Evolutionary conservation across 2,797 vertebrate species (phyloP), one percentile per base, ranked within the genome.

Genomic region (Sebastes vulpes): DNA sequence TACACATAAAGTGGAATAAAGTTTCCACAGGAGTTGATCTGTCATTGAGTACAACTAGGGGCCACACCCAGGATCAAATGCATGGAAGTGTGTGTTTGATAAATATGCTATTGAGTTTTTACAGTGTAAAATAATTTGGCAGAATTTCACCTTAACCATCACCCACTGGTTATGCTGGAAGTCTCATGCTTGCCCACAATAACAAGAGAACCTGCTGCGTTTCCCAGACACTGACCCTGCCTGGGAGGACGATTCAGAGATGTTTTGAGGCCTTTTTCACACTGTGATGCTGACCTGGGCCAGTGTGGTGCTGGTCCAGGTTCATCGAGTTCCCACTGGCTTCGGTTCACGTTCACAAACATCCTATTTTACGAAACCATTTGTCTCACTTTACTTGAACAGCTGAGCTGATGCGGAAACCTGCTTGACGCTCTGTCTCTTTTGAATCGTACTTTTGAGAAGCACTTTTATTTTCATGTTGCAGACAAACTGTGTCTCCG

Each of bases 281-380:
- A 26, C 84, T 26, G 77, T 57, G 90, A 79, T 32, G n/a, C 61
- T 14, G 89, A 90, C 88, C 91, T 10, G 59, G 71, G 64, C 56
- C 89, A 35, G 87, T 38, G 3, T 83, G 89, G 85, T 77, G 89
- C 89, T 21, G 78, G 7, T 80, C 70, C 83, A 66, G 85, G 87
- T 90, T 90, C 93, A 91, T 2, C 1, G 4, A 57, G 88, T 92
- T 92, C 92, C 90, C 90, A 87, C 90, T 82, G 87, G 72, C 74
- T 86, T 72, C 18, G 7, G 32, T 75, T 87, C 83, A 66, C 28
- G 4, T 84, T 84, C 71, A 56, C 65, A 80, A 68, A 90, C 78
- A 75, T 79, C 65, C 46, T 8, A 68, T 64, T 86, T 71, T 14
- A 52, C 12, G 0, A 65, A 72, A 72, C 31, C 50, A 75, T 26